A percentile compares a stretch with the other conserved stretches of the same genome.
These are phyloP conservation scores for Nerophis lumbriciformis DNA, from an alignment of 2,113 vertebrate species.

Conservation along the genomic window DNA sequence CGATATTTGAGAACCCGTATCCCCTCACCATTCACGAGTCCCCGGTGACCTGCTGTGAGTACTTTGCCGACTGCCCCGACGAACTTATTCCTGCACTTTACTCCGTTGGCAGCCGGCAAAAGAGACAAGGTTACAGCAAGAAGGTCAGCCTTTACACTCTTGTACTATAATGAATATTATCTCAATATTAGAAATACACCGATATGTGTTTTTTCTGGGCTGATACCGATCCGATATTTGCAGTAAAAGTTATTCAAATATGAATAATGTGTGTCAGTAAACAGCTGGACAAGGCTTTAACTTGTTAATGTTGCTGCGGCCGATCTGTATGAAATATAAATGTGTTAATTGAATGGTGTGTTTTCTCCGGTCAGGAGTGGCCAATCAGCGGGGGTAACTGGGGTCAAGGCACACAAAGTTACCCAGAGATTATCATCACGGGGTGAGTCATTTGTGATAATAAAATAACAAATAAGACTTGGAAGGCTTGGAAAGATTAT, in stretches of 20 bases:
- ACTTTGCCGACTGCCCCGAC: conserved; percentile 93
- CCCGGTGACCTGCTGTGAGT: conserved; percentile 90
- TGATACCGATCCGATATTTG: no score
- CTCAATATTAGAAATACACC: no score
- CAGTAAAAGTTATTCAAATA: no score
- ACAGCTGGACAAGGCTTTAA: no score
- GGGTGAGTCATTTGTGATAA: conserved; percentile 75
- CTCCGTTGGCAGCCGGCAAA: conserved; percentile 91
- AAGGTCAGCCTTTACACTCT: conserved; percentile 74
- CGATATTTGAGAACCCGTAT: conserved; percentile 74
- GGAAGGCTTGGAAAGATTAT: background rate
- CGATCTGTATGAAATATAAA: no score
- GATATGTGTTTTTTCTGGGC: no score
- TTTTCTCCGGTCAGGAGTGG: conserved; percentile 79
- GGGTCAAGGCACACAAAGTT: conserved; percentile 91
- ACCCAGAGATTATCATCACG: conserved; percentile 96
- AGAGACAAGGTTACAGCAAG: conserved; percentile 96
- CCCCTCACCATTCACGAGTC: conserved; percentile 73
- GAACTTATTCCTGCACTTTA: conserved; percentile 97
- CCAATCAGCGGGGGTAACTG: conserved; percentile 95
- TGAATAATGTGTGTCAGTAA: no score
- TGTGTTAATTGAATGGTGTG: background rate
- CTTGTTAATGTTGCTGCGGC: no score
- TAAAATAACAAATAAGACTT: background rate
- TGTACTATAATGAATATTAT: no score